Evolutionary conservation across 2,888 invertebrate genomes (phyloP).

Genomic region (Proisotoma minuta): DNA sequence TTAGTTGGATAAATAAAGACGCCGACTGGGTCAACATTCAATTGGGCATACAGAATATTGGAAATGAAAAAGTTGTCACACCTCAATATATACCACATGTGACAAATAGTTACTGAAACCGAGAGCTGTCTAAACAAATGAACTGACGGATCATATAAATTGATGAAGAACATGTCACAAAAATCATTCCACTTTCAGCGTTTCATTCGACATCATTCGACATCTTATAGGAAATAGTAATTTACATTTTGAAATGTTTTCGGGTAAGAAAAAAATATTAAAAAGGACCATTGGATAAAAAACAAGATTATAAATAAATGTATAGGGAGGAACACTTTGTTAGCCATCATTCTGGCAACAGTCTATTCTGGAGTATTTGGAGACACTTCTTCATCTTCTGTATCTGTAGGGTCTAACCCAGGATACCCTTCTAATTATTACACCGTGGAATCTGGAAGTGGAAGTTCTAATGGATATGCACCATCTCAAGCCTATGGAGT

Average conservation of each 20-base stretch:
- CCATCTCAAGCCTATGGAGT: constrained; percentile 13
- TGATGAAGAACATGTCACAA: constrained; percentile 8
- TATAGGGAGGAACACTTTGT: neutral
- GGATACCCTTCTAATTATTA: constrained; percentile 23
- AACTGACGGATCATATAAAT: constrained; percentile 16
- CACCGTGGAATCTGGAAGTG: constrained; percentile 16
- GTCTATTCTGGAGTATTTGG: constrained; percentile 16
- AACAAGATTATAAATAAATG: neutral
- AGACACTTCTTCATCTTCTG: constrained; percentile 13
- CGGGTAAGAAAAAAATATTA: constrained; percentile 22
- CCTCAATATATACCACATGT: neutral
- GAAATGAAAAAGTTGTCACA: neutral
- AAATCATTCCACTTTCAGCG: constrained; percentile 21
- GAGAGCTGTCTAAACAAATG: constrained; percentile 6
- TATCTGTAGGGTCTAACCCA: neutral
- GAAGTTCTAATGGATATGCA: constrained; percentile 13
- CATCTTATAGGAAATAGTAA: neutral
- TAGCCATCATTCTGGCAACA: constrained; percentile 10
- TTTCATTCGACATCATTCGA: neutral
- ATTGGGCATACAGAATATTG: too few species aligned
- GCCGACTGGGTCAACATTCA: too few species aligned
- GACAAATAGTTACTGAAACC: constrained; percentile 7
- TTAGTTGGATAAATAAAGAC: too few species aligned
- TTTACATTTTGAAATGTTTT: constrained; percentile 8
- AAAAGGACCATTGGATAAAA: neutral